Base-by-base conservation (phyloP, 2,797 vertebrate species). In the Premnoplex brunnescens region DNA sequence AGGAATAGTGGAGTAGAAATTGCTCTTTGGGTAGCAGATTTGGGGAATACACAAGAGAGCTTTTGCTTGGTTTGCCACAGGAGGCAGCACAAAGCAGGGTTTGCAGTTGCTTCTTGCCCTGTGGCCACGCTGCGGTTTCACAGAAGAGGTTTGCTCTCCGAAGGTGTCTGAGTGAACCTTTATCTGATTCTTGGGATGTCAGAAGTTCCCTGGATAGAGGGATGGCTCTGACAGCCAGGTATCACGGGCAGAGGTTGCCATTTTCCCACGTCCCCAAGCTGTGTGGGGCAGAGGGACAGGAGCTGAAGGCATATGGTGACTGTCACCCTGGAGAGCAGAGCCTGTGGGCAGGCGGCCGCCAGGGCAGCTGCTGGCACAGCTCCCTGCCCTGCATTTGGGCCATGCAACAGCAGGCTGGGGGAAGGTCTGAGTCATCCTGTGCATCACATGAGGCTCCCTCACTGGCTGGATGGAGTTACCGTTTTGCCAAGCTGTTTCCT, bases 341-440 rank as follows among this genome's bases (percentile, higher is more conserved):
- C 63, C 62, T 0, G 1, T 24, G 34, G 82, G 88, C 83, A 10
- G 46, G 68, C 13, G 39, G 87, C 68, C 2, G 2, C 52, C 1
- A 4, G 48, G 68, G 41, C 88, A 80, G 83, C 79, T 85, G 85
- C 67, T 92, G 10, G 10, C 88, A 62, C 9, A 43, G 85, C 67
- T 7, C 4, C 39, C 59, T 66, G 77, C 73, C 91, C 1, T 3
- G 32, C 3, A 0, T 36, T 63, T 6, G 44, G 73, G 73, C 80
- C 11, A 0, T 14, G 64, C 3, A 2, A 9, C 88, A 87, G 94
- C 85, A 64, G 94, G 11, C 14, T 72, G 91, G 60, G 82, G 83
- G 89, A 60, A 95, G 82, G 32, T 54, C 93, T 95, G 95, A 96
- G 78, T 94, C 93, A 94, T 78, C 62, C 81, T 49, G 58, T 2